Evolutionary conservation across 2,888 invertebrate genomes (phyloP).

Genomic region (Thecocarcelia acutangulata): DNA sequence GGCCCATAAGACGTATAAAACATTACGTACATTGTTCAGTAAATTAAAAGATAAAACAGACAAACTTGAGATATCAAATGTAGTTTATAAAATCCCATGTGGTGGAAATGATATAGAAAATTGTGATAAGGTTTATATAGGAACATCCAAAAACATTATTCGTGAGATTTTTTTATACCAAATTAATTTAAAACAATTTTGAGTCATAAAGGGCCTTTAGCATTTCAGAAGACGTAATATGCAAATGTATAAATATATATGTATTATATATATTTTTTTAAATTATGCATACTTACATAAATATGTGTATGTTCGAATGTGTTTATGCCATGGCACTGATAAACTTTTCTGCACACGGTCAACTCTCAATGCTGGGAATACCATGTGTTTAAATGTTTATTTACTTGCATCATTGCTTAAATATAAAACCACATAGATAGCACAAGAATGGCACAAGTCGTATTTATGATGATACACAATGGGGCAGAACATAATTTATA

Average conservation of each 20-base stretch:
- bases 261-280: not conserved
- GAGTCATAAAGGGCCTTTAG: too few relatives aligned
- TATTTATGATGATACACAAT: constrained; percentile 4
- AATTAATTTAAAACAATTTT: too few relatives aligned
- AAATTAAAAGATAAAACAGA: too few relatives aligned
- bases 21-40: too few relatives aligned
- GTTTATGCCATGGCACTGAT: constrained; percentile 15
- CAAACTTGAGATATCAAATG: too few relatives aligned
- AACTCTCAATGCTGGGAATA: not conserved
- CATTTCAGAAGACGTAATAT: too few relatives aligned
- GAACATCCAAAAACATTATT: too few relatives aligned
- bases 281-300: not conserved
- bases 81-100: too few relatives aligned
- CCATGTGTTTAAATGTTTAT: not conserved
- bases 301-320: not conserved
- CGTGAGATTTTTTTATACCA: too few relatives aligned
- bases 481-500: not conserved
- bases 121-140: too few relatives aligned
- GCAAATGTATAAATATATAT: not conserved
- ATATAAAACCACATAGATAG: constrained; percentile 8
- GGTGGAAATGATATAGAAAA: too few relatives aligned
- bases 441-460: constrained; percentile 38
- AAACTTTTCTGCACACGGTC: not conserved
- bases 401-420: constrained; percentile 1
- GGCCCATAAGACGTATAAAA: too few relatives aligned